These are phyloP conservation scores for Salminus brasiliensis DNA, from an alignment of 2,113 vertebrate genomes.

Conservation along the genomic window DNA sequence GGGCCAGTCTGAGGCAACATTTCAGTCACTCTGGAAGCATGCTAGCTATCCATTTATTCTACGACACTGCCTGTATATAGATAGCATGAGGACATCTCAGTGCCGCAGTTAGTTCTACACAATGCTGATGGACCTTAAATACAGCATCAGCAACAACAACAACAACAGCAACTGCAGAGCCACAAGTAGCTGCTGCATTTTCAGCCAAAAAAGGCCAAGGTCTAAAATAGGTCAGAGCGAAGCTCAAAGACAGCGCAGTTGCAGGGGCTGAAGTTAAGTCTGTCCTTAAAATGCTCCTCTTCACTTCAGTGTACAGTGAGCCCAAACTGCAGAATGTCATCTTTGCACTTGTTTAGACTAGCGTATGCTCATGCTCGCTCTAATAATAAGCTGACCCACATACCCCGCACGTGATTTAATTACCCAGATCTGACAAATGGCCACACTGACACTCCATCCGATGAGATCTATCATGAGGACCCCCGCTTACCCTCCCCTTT, in stretches of 20 bases:
- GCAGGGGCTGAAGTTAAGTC: constrained; percentile 3
- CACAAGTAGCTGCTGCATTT: not conserved
- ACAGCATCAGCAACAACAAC: constrained; percentile 22
- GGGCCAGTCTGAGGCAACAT: constrained; percentile 31
- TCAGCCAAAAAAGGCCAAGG: constrained; percentile 50
- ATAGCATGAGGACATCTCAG: constrained; percentile 6
- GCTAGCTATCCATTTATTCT: not conserved
- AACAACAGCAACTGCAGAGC: not conserved
- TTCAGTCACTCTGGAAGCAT: not conserved
- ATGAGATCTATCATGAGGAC: constrained; percentile 57
- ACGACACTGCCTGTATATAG: constrained; percentile 9
- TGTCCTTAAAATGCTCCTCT: constrained; percentile 24
- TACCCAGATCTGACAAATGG: constrained; percentile 53
- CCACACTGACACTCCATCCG: constrained; percentile 49
- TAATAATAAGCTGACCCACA: constrained; percentile 71
- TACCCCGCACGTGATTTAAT: constrained; percentile 61
- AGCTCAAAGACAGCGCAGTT: not conserved
- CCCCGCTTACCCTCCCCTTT: not conserved
- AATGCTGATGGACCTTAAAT: constrained; percentile 27
- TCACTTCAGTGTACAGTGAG: constrained; percentile 35
- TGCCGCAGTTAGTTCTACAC: not conserved
- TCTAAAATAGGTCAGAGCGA: constrained; percentile 44
- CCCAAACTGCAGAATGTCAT: constrained; percentile 52
- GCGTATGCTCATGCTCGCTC: constrained; percentile 48
- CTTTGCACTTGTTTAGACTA: constrained; percentile 65